These are phyloP conservation scores for Sanderia malayensis DNA, from an alignment of 30 jellyfish, hydroid and myxozoan species.

Conservation along the genomic window DNA sequence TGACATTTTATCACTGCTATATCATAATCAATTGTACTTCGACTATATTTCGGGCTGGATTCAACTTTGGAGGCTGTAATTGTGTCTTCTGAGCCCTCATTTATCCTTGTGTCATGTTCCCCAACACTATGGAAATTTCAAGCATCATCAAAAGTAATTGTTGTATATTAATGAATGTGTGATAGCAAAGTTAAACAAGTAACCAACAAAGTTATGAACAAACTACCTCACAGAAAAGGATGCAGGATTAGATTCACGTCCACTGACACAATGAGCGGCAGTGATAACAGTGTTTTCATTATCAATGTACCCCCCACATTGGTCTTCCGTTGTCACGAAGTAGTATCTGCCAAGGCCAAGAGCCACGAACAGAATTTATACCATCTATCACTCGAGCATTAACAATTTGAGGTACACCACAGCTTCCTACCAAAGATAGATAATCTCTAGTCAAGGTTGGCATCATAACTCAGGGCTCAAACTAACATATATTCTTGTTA, in stretches of 20 bases:
- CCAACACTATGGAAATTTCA: conserved; percentile 34
- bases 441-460: too few species aligned
- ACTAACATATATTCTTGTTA: too few species aligned
- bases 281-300: conserved; percentile 64
- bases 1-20: conserved; percentile 63
- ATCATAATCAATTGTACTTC: conserved; percentile 62
- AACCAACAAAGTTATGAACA: too few species aligned
- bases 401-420: not conserved
- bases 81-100: conserved; percentile 44
- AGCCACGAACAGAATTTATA: conserved; percentile 58
- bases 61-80: conserved; percentile 49
- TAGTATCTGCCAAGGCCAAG: conserved; percentile 92
- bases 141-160: not conserved
- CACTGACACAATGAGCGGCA: conserved; percentile 79
- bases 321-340: conserved; percentile 37
- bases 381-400: conserved; percentile 64
- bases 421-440: not conserved
- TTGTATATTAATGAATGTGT: not conserved
- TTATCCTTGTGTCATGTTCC: conserved; percentile 28
- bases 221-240: conserved; percentile 26
- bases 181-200: too few species aligned
- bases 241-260: conserved; percentile 36
- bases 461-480: too few species aligned
- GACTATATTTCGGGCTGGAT: conserved; percentile 32
- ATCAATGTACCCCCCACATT: conserved; percentile 87